Conservation (phyloP, 2,113 vertebrate genomes). For the Rhineura floridana region DNA sequence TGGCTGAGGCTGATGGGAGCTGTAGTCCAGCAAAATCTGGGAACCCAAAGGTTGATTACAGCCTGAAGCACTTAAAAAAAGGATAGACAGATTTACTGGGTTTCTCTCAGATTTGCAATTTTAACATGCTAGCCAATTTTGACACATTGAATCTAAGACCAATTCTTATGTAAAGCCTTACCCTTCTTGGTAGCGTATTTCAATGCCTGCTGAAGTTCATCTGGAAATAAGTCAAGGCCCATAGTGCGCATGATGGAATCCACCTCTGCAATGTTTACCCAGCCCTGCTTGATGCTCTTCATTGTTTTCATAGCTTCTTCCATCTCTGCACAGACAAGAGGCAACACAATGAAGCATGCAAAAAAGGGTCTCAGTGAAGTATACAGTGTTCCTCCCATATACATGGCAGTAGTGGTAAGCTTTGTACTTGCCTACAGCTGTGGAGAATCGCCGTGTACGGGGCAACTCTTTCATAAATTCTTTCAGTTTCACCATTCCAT, state of each 20-base stretch:
- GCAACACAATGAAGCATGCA: neutral
- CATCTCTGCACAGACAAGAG: slow-evolving; percentile 24
- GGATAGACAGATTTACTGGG: neutral
- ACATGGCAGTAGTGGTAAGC: too few species aligned
- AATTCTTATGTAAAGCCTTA: slow-evolving; percentile 21
- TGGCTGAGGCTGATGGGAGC: too few species aligned
- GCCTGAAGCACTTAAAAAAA: neutral
- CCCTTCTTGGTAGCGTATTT: neutral
- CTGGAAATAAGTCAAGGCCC: slow-evolving; percentile 28
- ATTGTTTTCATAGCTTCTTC: slow-evolving; percentile 38
- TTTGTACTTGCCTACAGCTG: neutral
- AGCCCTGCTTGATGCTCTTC: slow-evolving; percentile 30
- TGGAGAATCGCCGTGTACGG: neutral
- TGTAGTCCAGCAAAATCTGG: too few species aligned
- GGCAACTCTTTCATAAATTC: slow-evolving; percentile 25
- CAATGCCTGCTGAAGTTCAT: slow-evolving; percentile 10
- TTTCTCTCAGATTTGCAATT: neutral
- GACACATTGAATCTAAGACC: neutral
- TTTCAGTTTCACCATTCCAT: slow-evolving; percentile 30
- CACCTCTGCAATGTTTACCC: slow-evolving; percentile 7
- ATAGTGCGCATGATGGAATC: neutral
- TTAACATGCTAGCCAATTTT: neutral
- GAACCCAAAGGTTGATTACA: neutral
- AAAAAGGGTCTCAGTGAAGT: neutral
- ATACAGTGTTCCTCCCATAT: neutral